Percentiles rank a stretch among this genome's conserved stretches.
Evolutionary conservation across 2,888 invertebrate species (phyloP).

Genomic region (Omphaloscelis lunosa): DNA sequence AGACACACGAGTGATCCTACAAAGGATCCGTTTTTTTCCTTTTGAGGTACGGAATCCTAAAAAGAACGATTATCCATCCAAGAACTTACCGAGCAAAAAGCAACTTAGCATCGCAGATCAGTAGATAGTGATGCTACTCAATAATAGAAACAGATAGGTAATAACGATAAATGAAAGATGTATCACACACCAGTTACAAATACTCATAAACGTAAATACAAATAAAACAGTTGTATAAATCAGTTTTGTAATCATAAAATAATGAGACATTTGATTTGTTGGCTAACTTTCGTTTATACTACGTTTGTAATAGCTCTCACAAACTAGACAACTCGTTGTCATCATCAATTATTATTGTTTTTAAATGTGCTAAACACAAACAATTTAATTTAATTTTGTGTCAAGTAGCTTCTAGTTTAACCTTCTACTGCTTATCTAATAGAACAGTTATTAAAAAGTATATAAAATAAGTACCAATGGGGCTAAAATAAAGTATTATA

Average conservation of each 20-base stretch:
- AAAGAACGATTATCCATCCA: not conserved
- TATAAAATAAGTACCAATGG: not conserved
- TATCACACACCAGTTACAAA: not conserved
- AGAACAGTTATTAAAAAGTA: not conserved
- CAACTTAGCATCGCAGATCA: not conserved
- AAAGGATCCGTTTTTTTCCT: too few relatives aligned
- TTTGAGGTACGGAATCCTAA: too few relatives aligned
- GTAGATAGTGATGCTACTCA: not conserved
- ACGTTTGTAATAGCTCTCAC: slow-evolving; percentile 29
- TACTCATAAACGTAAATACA: slow-evolving; percentile 26
- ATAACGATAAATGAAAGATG: slow-evolving; percentile 15
- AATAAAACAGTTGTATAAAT: slow-evolving; percentile 37
- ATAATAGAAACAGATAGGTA: not conserved
- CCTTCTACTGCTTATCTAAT: not conserved
- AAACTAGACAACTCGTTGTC: slow-evolving; percentile 19
- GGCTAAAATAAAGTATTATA: not conserved
- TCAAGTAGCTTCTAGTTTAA: not conserved
- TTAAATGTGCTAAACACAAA: not conserved
- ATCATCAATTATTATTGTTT: not conserved
- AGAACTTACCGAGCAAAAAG: not conserved
- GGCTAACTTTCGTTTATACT: slow-evolving; percentile 30
- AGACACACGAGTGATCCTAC: too few relatives aligned
- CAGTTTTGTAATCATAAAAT: slow-evolving; percentile 48
- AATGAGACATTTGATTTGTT: slow-evolving; percentile 55
- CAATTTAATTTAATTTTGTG: not conserved